Percentiles rank a stretch among this genome's conserved stretches.
phyloP scores from a whole-genome alignment of 2,797 vertebrate species.

The Emydoidea blandingii region DNA sequence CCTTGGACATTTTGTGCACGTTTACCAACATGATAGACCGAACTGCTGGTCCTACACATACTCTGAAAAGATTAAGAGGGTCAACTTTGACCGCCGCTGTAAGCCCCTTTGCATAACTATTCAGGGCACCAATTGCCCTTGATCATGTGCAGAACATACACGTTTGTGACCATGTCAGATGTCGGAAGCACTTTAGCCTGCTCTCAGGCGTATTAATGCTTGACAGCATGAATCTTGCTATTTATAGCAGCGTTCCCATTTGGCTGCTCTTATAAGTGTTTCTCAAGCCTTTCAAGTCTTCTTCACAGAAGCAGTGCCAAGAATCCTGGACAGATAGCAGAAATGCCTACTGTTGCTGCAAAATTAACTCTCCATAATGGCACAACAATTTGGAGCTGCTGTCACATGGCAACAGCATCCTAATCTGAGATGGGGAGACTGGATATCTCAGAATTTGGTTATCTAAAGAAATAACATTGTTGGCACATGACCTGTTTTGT shows the following conservation, averaged over 20 bases:
- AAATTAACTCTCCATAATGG: background rate
- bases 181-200: constrained; percentile 39
- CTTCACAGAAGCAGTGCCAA: constrained; percentile 42
- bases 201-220: constrained; percentile 36
- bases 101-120: constrained; percentile 70
- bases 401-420: background rate
- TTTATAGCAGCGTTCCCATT: constrained; percentile 48
- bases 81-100: constrained; percentile 53
- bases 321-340: constrained; percentile 22
- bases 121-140: constrained; percentile 46
- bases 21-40: background rate
- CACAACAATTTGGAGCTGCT: background rate
- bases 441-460: background rate
- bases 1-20: background rate
- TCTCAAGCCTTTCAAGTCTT: constrained; percentile 41
- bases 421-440: background rate
- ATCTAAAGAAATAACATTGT: background rate
- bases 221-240: constrained; percentile 5
- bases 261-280: constrained; percentile 29
- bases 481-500: background rate
- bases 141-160: constrained; percentile 17
- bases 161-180: constrained; percentile 43
- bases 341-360: background rate
- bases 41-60: constrained; percentile 34
- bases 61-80: constrained; percentile 60